A percentile compares a stretch with the other conserved stretches of the same genome.
phyloP scores from a whole-genome alignment of 2,797 vertebrate species.

The Sebastes alutus region DNA sequence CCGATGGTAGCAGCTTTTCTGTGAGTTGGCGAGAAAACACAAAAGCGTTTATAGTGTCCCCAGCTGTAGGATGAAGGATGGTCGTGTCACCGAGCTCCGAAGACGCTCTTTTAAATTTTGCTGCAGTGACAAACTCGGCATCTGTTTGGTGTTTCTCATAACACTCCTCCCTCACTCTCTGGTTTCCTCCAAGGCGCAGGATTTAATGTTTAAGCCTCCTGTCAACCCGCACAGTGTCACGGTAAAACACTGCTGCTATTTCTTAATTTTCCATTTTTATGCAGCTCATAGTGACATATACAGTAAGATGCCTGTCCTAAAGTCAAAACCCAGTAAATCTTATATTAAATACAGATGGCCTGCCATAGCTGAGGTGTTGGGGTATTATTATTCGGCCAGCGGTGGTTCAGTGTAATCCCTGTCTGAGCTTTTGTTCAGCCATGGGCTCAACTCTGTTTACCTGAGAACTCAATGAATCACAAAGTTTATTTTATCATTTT shows the following conservation, averaged over 20 bases:
- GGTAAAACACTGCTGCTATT: constrained; percentile 35
- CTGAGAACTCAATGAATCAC: background rate
- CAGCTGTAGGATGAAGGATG: constrained; percentile 72
- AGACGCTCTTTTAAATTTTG: constrained; percentile 62
- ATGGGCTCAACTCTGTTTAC: constrained; percentile 1
- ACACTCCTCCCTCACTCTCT: constrained; percentile 1
- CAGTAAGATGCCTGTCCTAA: background rate
- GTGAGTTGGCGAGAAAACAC: constrained; percentile 55
- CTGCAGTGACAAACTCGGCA: constrained; percentile 76
- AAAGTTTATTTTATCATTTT: background rate
- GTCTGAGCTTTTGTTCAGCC: constrained; percentile 9
- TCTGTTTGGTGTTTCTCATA: constrained; percentile 67
- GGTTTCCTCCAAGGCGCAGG: constrained; percentile 29
- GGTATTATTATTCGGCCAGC: background rate
- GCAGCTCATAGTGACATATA: constrained; percentile 20
- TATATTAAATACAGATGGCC: constrained; percentile 21
- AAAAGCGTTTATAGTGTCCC: constrained; percentile 67
- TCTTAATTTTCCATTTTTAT: constrained; percentile 54
- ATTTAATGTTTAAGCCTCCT: constrained; percentile 48
- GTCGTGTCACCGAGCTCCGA: constrained; percentile 61
- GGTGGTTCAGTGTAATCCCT: background rate
- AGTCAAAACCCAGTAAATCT: constrained; percentile 30
- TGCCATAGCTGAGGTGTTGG: background rate
- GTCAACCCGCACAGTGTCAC: constrained; percentile 30
- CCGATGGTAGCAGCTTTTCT: constrained; percentile 53